Evolutionary conservation across 2,888 invertebrate genomes (phyloP).

Genomic region (Catotricha subobsoleta): DNA sequence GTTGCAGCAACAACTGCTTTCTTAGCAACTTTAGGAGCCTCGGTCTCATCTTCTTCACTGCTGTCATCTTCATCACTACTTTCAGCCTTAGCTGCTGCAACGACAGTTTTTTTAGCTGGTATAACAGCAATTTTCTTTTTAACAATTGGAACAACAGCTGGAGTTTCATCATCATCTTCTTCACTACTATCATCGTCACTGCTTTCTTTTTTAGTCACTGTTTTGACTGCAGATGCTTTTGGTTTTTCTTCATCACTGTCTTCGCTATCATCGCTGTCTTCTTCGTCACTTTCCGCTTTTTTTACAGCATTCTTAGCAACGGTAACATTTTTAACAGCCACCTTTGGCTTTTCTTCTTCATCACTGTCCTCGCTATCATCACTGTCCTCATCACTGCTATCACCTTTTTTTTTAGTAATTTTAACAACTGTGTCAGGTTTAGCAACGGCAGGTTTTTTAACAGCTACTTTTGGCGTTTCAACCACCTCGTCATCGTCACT

Average conservation of each 20-base stretch:
- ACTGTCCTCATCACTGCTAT: neutral
- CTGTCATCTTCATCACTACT: neutral
- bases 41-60: neutral
- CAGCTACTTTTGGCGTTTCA: neutral
- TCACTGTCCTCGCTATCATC: neutral
- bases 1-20: neutral
- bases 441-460: neutral
- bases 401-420: constrained; percentile 1
- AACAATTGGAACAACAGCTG: neutral
- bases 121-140: neutral
- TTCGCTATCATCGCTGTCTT: neutral
- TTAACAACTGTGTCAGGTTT: neutral
- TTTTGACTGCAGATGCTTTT: neutral
- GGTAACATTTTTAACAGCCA: neutral
- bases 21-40: neutral
- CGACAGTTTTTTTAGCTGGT: neutral
- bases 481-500: neutral
- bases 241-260: neutral
- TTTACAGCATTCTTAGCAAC: neutral
- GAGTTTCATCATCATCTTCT: neutral
- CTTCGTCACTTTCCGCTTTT: too few species aligned
- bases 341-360: neutral
- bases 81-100: neutral
- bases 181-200: constrained; percentile 1
- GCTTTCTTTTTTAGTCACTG: neutral